Percentiles rank a stretch among this genome's conserved stretches.
phyloP scores from a whole-genome alignment of 1,140 invertebrate genomes.

The Schlechtendalia chinensis region DNA sequence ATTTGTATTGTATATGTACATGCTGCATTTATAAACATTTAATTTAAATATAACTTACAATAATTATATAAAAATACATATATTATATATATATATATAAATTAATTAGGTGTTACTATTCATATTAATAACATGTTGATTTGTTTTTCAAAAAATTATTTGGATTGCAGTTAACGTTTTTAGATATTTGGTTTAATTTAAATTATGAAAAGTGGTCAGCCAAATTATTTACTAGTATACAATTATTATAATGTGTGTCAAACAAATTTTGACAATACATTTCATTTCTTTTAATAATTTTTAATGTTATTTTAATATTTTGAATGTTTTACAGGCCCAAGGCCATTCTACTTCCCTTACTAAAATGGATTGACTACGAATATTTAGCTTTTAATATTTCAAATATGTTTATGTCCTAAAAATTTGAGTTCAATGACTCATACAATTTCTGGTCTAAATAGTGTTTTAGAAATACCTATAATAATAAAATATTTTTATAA shows the following conservation, averaged over 20 bases:
- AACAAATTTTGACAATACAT: not conserved
- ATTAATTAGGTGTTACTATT: too few species aligned
- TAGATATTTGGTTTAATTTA: conserved; percentile 3
- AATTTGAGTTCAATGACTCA: not conserved
- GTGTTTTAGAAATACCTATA: not conserved
- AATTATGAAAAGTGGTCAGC: not conserved
- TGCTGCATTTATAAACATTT: not conserved
- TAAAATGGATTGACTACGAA: conserved; percentile 27
- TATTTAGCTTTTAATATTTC: conserved; percentile 6
- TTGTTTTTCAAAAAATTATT: not conserved
- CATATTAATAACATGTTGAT: not conserved
- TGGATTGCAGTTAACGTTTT: not conserved
- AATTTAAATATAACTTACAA: too few species aligned
- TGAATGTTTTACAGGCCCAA: conserved; percentile 43
- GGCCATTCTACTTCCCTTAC: conserved; percentile 44
- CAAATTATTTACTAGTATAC: not conserved
- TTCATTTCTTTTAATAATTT: conserved; percentile 10
- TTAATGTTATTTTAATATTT: conserved; percentile 34
- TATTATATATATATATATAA: too few species aligned
- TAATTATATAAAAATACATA: too few species aligned
- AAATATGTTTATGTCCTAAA: not conserved
- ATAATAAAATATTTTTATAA: not conserved
- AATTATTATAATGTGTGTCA: not conserved
- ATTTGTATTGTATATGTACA: too few species aligned
- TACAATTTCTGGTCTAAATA: not conserved